Conservation (phyloP, 2,888 invertebrate genomes). For the Andrena trimmerana region DNA sequence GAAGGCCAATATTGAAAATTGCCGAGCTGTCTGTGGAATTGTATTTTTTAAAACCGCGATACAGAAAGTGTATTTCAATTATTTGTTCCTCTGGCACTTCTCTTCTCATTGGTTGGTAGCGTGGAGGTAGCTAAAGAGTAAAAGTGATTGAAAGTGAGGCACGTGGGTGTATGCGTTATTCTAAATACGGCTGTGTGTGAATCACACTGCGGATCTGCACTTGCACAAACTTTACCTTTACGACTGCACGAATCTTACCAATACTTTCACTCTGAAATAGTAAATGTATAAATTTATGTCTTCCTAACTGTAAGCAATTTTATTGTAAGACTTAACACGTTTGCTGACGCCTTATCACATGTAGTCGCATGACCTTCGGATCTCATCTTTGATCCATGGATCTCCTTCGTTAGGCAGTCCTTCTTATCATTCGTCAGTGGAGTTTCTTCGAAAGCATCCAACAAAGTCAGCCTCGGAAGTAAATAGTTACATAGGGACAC, state of each 20-base stretch:
- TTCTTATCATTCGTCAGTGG: background rate
- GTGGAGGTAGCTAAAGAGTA: background rate
- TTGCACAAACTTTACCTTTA: background rate
- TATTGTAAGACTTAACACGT: too few relatives aligned
- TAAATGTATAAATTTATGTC: too few relatives aligned
- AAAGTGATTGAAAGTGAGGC: background rate
- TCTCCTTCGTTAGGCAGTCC: background rate
- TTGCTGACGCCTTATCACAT: too few relatives aligned
- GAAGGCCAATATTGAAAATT: slow-evolving; percentile 10
- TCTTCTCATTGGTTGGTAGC: background rate
- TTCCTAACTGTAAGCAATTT: too few relatives aligned
- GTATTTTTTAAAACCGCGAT: background rate
- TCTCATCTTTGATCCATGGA: background rate
- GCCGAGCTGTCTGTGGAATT: slow-evolving; percentile 5
- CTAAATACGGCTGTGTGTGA: background rate
- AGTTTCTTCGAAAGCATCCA: background rate
- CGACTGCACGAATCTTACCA: background rate
- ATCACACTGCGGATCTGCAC: background rate
- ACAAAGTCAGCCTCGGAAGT: background rate
- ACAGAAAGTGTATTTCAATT: background rate
- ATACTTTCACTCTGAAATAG: background rate
- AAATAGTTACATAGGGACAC: background rate
- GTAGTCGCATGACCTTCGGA: too few relatives aligned
- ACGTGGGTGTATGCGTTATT: background rate
- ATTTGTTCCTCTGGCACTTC: background rate